phyloP scores from a whole-genome alignment of 2,888 invertebrate genomes.

The Tridacna gigas region DNA sequence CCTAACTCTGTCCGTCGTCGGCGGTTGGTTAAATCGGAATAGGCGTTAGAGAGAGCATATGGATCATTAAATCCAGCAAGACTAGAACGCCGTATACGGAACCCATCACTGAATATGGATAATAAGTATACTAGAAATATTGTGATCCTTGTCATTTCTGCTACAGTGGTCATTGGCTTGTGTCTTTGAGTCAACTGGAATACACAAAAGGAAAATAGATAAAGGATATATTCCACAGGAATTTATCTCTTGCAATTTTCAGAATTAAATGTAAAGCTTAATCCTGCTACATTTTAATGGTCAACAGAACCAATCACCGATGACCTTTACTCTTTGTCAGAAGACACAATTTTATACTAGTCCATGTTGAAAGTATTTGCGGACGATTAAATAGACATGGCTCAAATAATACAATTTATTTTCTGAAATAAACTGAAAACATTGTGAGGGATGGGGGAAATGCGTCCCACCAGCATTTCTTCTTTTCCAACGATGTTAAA shows the following conservation, averaged over 20 bases:
- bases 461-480: not conserved
- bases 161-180: not conserved
- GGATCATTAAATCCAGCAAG: constrained; percentile 58
- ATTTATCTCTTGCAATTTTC: too few relatives aligned
- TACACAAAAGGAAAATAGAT: too few relatives aligned
- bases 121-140: not conserved
- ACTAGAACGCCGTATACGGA: constrained; percentile 41
- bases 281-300: too few relatives aligned
- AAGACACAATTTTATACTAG: too few relatives aligned
- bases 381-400: not conserved
- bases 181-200: not conserved
- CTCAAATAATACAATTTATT: too few relatives aligned
- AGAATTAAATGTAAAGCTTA: too few relatives aligned
- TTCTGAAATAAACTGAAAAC: too few relatives aligned
- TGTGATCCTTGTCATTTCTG: not conserved
- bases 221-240: too few relatives aligned
- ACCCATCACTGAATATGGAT: constrained; percentile 12
- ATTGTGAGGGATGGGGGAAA: not conserved
- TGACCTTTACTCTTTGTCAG: too few relatives aligned
- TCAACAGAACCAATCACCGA: too few relatives aligned
- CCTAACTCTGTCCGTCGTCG: constrained; percentile 33
- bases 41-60: constrained; percentile 54
- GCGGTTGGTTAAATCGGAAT: constrained; percentile 36
- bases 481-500: not conserved
- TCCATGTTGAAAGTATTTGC: not conserved